Conservation (phyloP, 2,888 invertebrate species). For the Tyria jacobaeae region DNA sequence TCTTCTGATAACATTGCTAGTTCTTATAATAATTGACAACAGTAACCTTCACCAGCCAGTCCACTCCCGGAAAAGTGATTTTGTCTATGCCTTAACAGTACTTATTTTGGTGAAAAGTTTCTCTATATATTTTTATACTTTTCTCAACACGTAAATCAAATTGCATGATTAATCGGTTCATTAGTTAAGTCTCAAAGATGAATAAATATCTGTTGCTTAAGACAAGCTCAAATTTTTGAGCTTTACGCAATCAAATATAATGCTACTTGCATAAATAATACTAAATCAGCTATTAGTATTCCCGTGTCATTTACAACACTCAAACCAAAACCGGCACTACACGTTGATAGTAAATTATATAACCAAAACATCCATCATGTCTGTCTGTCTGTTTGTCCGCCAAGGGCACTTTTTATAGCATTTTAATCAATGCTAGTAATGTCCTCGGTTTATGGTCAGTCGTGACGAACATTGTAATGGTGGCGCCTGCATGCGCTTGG, state of each 20-base stretch:
- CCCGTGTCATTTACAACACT: conserved; percentile 24
- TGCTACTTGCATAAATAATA: neutral
- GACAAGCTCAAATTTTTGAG: neutral
- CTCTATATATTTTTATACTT: no score
- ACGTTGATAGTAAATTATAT: conserved; percentile 38
- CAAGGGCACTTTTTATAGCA: conserved; percentile 71
- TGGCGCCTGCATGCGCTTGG: conserved; percentile 40
- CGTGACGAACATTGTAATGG: conserved; percentile 39
- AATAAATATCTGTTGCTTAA: no score
- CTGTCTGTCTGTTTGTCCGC: conserved; percentile 20
- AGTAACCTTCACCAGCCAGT: no score
- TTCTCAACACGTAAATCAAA: no score
- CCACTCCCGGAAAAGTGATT: no score
- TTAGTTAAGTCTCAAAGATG: no score
- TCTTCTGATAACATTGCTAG: no score
- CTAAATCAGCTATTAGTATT: conserved; percentile 15
- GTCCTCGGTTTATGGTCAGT: conserved; percentile 46
- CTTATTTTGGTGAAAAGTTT: no score
- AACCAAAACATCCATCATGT: conserved; percentile 28
- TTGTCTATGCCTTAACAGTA: no score
- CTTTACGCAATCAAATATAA: neutral
- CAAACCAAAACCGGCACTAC: conserved; percentile 31
- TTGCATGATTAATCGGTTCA: no score
- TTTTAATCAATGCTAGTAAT: conserved; percentile 67
- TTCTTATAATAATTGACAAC: no score